phyloP scores from a whole-genome alignment of 2,888 invertebrate species.

The Lepidochrysops patricia region DNA sequence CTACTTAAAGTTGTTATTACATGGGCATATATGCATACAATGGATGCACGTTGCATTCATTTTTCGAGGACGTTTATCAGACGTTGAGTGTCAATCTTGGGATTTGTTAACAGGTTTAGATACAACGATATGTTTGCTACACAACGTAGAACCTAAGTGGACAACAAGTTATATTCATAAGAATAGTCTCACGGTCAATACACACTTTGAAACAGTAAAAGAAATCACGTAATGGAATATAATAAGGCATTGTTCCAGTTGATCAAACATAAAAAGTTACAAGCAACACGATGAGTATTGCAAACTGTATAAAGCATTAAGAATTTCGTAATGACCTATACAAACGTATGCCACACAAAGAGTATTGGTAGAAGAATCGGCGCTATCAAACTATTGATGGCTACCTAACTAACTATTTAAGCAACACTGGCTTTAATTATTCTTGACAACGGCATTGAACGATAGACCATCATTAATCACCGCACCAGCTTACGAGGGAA shows the following conservation, averaged over 20 bases:
- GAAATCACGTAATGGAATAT: neutral
- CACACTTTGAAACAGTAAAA: neutral
- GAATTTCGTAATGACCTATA: conserved; percentile 23
- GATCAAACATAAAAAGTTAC: neutral
- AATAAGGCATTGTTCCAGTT: conserved; percentile 6
- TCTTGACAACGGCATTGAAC: conserved; percentile 57
- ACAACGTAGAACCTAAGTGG: too few relatives aligned
- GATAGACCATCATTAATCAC: conserved; percentile 64
- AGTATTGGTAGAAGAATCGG: conserved; percentile 21
- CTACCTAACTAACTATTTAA: conserved; percentile 65
- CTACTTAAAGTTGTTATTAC: too few relatives aligned
- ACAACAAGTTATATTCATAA: too few relatives aligned
- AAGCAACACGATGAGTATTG: conserved; percentile 6
- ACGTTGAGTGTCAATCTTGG: too few relatives aligned
- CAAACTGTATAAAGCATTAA: conserved; percentile 16
- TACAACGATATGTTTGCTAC: neutral
- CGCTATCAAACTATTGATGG: conserved; percentile 19
- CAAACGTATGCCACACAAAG: conserved; percentile 16
- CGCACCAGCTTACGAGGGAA: conserved; percentile 2
- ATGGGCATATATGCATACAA: too few relatives aligned
- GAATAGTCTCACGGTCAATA: neutral
- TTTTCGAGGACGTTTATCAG: too few relatives aligned
- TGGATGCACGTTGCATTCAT: too few relatives aligned
- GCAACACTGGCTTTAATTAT: conserved; percentile 66
- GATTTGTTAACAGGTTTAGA: too few relatives aligned